phyloP scores from a whole-genome alignment of 2,797 vertebrate genomes.

The Alosa sapidissima region DNA sequence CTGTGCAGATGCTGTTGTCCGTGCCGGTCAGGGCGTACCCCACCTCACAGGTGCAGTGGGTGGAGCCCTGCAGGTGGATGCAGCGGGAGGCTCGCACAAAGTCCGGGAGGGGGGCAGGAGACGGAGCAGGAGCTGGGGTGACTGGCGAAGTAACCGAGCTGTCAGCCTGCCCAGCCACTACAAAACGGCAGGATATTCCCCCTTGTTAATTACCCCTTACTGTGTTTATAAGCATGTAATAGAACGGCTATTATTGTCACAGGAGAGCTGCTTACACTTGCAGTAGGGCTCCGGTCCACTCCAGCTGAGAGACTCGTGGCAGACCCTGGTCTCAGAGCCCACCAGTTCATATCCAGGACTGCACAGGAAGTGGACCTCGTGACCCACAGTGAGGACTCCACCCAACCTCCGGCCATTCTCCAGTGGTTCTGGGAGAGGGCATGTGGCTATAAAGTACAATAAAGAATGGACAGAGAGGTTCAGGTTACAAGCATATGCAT shows the following conservation, averaged over 20 bases:
- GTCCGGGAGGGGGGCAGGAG: background rate
- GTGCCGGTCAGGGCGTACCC: conserved; percentile 76
- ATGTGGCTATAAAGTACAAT: conserved; percentile 50
- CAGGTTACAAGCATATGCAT: background rate
- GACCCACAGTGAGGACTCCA: conserved; percentile 67
- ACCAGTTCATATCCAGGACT: conserved; percentile 72
- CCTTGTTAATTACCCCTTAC: background rate
- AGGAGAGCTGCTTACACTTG: conserved; percentile 64
- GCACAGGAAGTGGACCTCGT: conserved; percentile 83
- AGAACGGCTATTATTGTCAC: background rate
- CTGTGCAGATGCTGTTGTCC: conserved; percentile 73
- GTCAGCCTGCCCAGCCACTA: background rate
- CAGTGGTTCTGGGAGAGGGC: conserved; percentile 67
- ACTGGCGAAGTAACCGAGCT: background rate
- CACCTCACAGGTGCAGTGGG: conserved; percentile 76
- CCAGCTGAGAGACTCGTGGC: conserved; percentile 77
- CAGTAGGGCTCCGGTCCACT: conserved; percentile 80
- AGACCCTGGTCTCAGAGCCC: conserved; percentile 76
- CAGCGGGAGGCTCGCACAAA: conserved; percentile 64
- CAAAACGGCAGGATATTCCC: background rate
- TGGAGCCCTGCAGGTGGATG: conserved; percentile 69
- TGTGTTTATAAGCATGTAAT: background rate
- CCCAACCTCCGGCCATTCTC: conserved; percentile 78
- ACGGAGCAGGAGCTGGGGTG: background rate
- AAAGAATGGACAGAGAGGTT: background rate